A percentile compares a stretch with the other conserved stretches of the same genome.
phyloP scores from a whole-genome alignment of 1,140 invertebrate species.

The Episyrphus balteatus region DNA sequence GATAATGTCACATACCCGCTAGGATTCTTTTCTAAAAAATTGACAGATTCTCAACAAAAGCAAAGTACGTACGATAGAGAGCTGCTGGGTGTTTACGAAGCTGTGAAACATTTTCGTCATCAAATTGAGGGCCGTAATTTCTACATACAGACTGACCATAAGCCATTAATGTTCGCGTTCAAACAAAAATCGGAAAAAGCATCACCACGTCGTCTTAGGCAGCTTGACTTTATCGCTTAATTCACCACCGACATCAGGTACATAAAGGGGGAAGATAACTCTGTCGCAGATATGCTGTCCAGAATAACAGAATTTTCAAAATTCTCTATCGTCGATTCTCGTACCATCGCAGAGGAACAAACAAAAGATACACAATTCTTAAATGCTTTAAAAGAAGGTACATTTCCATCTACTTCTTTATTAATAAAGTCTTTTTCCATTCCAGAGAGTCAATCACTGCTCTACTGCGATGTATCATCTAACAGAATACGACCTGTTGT shows the following conservation, averaged over 20 bases:
- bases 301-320: too few species aligned
- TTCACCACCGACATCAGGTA: slow-evolving; percentile 30
- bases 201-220: slow-evolving; percentile 15
- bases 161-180: slow-evolving; percentile 29
- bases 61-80: slow-evolving; percentile 19
- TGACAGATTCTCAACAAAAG: not conserved
- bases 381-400: too few species aligned
- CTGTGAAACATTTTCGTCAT: slow-evolving; percentile 10
- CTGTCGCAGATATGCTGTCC: slow-evolving; percentile 25
- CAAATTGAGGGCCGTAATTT: slow-evolving; percentile 34
- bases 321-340: too few species aligned
- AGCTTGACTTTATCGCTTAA: slow-evolving; percentile 33
- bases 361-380: too few species aligned
- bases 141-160: too few species aligned
- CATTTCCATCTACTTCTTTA: too few species aligned
- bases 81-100: slow-evolving; percentile 22
- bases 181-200: slow-evolving; percentile 20
- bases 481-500: too few species aligned
- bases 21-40: not conserved
- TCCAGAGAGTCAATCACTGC: too few species aligned
- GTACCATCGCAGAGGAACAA: too few species aligned
- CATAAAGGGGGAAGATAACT: slow-evolving; percentile 28
- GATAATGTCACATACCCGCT: not conserved
- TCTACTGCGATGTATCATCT: too few species aligned
- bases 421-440: too few species aligned